Evolutionary conservation across 2,113 vertebrate species (phyloP), one percentile per base, ranked within the genome.

Genomic region (Ceuthmochares aereus): DNA sequence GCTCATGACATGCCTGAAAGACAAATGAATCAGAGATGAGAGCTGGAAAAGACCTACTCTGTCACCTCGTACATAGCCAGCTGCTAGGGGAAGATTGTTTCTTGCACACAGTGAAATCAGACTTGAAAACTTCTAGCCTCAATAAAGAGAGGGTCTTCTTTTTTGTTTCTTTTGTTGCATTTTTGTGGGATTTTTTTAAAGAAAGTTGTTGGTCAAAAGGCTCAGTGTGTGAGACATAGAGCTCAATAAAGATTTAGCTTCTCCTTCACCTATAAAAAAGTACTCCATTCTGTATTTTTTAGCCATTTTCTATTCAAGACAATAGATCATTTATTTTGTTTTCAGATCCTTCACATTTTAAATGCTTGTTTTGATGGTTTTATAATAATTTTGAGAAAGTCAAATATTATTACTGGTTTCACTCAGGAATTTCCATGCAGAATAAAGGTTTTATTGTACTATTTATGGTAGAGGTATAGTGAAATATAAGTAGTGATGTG

Each of bases 1-100:
- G 62, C 95, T 95, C 17, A 14, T 94, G 80, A 36, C 64, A 73
- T 86, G 84, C 62, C 62, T 91, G 64, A 94, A 96, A 96, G 93
- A 95, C 56, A 88, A 94, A 76, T 78, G 56, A 93, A 96, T 96
- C 88, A 66, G 83, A 91, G 56, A 78, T 27, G 56, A 84, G 68
- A 76, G 27, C 27, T 74, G 66, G 54, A 90, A 94, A 72, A 93
- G 72, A 69, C 42, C 2, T 18, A 20, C 25, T 79, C 15, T 91
- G 55, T 74, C 75, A 74, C 49, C 29, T 88, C 0, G 0, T 86
- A 34, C 67, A 51, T 29, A 80, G 72, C 32, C 30, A 64, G 29
- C 75, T 95, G 72, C 34, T 68, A 70, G 29, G 18, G 54, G 20
- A 94, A 83, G 40, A 72, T 12, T 84, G 16, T 59, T 92, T 74